phyloP scores from a whole-genome alignment of 2,888 invertebrate genomes.

The Elysia crispata region DNA sequence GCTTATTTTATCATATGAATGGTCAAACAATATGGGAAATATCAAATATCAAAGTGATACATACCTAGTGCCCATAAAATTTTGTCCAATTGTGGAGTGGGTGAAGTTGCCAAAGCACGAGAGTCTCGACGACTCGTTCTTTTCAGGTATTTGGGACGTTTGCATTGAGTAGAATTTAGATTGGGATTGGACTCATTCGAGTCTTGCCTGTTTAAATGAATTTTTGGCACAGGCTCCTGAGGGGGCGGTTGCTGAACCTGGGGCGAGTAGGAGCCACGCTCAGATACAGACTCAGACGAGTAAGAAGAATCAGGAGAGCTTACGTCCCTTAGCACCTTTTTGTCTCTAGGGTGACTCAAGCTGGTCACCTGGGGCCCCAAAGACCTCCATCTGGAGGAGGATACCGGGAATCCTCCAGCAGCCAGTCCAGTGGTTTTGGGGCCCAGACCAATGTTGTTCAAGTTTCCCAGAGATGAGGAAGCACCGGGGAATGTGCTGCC shows the following conservation, averaged over 20 bases:
- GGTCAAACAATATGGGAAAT: background rate
- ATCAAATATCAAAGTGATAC: background rate
- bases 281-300: conserved; percentile 26
- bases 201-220: background rate
- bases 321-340: background rate
- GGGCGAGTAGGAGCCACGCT: background rate
- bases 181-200: background rate
- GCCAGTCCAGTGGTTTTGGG: background rate
- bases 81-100: conserved; percentile 37
- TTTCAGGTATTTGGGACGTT: conserved; percentile 19
- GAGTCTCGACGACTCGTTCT: background rate
- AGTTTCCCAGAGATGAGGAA: background rate
- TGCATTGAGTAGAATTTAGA: background rate
- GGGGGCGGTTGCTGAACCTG: background rate
- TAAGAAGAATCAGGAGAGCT: conserved; percentile 31
- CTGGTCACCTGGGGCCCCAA: background rate
- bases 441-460: background rate
- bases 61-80: conserved; percentile 43
- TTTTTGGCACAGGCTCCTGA: background rate
- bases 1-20: no score
- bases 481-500: background rate
- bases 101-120: background rate
- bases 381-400: conserved; percentile 4
- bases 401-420: background rate
- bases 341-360: background rate